Base-by-base conservation (phyloP, 1,140 invertebrate genomes). In the Rhopalosiphum padi region DNA sequence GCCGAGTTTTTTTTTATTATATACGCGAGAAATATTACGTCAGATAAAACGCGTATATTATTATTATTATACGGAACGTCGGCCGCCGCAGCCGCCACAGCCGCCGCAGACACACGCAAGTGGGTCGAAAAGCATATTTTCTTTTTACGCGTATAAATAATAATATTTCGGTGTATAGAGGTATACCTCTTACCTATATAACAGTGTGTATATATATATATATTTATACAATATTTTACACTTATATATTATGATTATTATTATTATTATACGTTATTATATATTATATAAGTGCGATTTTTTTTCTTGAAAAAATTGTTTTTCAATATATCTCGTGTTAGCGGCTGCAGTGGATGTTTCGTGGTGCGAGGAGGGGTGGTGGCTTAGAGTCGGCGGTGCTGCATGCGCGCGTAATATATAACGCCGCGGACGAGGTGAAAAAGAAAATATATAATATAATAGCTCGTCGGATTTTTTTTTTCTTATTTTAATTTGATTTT, bases 21-120 rank as follows among this genome's bases (percentile, higher is more conserved):
- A 55, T 25, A 89, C 87, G 48, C 87, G n/a, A 89, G 87, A 53
- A 88, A 89, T 53, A 53, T 89, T 89, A 89, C 87, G 87, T 89
- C 87, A 53, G 46, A 89, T 53, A 23, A 21, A 53, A 51, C 48
- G 87, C 46, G 22, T 53, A 53, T 87, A 51, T 88, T 51, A 35
- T 88, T 88, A 87, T 87, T 87, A 87, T 87, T 46, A 48, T n/a
- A 48, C 25, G 4, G 43, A 87, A 89, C 48, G 51, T 86, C 85
- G 25, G 60, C 30, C 6, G 85, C 83, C 41, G 37, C 83, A 25
- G 83, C 83, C 15, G 85, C 83, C 41, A 22, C 83, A 25, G 83
- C 83, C 83, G 41, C 51, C 88, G 88, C 48, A 35, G 87, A 55
- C 48, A 55, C 88, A 55, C 9, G 88, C 88, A 51, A 53, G 88